Conservation (phyloP, 2,888 invertebrate genomes). For the Dynastes maya region DNA sequence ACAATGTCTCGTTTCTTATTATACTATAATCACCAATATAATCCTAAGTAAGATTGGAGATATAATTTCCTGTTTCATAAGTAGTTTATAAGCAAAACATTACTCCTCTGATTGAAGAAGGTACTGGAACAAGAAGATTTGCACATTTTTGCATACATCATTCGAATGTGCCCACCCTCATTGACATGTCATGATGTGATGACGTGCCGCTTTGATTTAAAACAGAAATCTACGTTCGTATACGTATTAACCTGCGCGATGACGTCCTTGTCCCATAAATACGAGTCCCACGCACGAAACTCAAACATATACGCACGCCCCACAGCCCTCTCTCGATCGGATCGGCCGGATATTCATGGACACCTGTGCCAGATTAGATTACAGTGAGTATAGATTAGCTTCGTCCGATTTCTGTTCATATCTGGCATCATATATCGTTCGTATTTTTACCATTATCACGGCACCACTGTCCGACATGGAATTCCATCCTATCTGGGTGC, state of each 20-base stretch:
- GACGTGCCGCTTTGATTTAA: constrained; percentile 38
- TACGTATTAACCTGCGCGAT: constrained; percentile 39
- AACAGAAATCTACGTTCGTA: constrained; percentile 11
- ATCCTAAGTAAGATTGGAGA: too few species aligned
- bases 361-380: constrained; percentile 67
- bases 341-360: constrained; percentile 63
- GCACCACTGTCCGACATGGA: constrained; percentile 31
- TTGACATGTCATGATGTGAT: constrained; percentile 13
- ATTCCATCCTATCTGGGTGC: constrained; percentile 34
- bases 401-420: constrained; percentile 63
- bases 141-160: too few species aligned
- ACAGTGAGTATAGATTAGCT: constrained; percentile 61
- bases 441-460: constrained; percentile 38
- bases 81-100: too few species aligned
- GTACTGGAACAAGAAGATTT: too few species aligned
- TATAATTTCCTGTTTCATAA: too few species aligned
- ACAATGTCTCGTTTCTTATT: too few species aligned
- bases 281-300: constrained; percentile 63
- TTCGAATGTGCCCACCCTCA: too few species aligned
- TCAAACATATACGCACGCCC: constrained; percentile 57
- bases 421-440: constrained; percentile 57
- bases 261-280: constrained; percentile 65
- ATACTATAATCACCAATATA: too few species aligned
- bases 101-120: too few species aligned
- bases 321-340: constrained; percentile 54